Percentiles rank a stretch among this genome's conserved stretches.
These are phyloP conservation scores for Gryon sp. DNA, from an alignment of 1,140 invertebrate genomes.

Conservation along the genomic window DNA sequence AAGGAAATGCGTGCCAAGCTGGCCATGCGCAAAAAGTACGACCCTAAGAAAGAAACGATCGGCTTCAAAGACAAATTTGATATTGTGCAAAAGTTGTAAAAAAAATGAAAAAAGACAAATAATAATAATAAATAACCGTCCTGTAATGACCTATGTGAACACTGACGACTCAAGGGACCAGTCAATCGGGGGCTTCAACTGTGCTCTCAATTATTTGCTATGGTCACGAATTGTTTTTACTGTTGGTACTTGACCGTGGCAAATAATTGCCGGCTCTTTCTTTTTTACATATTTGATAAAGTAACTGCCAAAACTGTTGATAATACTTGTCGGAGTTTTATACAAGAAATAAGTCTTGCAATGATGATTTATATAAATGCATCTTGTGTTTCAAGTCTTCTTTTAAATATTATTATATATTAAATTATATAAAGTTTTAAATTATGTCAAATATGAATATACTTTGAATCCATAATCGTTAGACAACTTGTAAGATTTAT, in stretches of 20 bases:
- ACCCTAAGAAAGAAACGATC: constrained; percentile 92
- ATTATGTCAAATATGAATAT: too few species aligned
- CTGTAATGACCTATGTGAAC: constrained; percentile 12
- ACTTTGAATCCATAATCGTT: too few species aligned
- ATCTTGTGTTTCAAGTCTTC: background rate
- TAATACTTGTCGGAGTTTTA: constrained; percentile 2
- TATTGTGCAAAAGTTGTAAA: constrained; percentile 92
- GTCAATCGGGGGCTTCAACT: background rate
- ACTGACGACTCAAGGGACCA: constrained; percentile 25
- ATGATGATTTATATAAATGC: too few species aligned
- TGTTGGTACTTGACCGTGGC: constrained; percentile 7
- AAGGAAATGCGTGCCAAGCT: constrained; percentile 92
- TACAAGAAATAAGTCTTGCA: too few species aligned
- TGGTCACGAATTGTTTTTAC: constrained; percentile 9
- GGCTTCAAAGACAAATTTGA: constrained; percentile 95
- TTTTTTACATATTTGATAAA: background rate
- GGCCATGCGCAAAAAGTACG: constrained; percentile 90
- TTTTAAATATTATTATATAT: too few species aligned
- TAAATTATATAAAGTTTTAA: too few species aligned
- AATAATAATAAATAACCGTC: too few species aligned
- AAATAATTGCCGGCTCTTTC: constrained; percentile 3
- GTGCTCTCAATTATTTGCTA: constrained; percentile 6
- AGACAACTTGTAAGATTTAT: too few species aligned
- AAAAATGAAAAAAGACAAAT: too few species aligned
- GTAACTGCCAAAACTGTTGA: background rate